Evolutionary conservation across 2,888 invertebrate species (phyloP), one percentile per base, ranked within the genome.

Genomic region (Drosophila mimetica): DNA sequence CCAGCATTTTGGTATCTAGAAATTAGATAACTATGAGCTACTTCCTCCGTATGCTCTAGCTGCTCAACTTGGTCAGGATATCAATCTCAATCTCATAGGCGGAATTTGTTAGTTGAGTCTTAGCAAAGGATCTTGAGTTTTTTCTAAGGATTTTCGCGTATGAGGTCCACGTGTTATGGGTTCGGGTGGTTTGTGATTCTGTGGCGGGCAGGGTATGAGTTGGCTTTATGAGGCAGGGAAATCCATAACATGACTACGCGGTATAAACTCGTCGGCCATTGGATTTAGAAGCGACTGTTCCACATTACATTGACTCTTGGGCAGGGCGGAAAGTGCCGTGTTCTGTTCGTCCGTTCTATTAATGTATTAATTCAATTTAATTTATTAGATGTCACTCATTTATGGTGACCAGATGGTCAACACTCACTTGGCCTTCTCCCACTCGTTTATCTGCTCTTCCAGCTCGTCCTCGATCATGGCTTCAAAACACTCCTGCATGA

Each of bases 401-500:
- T 6, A 13, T 9, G 2, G 13, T 8, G 13, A 0, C 3, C 7
- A 4, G 22, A 9, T 14, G 37, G 13, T 2, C n/a, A 22, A 11
- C 16, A 74, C 80, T 64, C 71, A 90, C 90, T 90, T 90, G 72
- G 85, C 89, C 75, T 90, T 90, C 61, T 91, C 88, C 90, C 90
- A 90, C 75, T 91, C 90, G 58, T 89, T 86, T 25, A 91, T 82
- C 74, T 93, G 91, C 75, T 93, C 94, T 1, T 94, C 89, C 79
- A 94, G 92, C 79, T 96, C 96, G 81, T 96, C 96, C 71, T 95
- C 95, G 60, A 96, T 88, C 95, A 96, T 96, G 4, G 96, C 96
- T 86, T 96, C 96, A 78, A 96, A 94, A 89, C 97, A 97, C 89
- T 97, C 96, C 89, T 97, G 96, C 95, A 97, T 96, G 13, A 97